Percentiles rank a stretch among this genome's conserved stretches.
These are phyloP conservation scores for Apostichopus californicus DNA, from an alignment of 35 echinoderm and acorn worm species.

Conservation along the genomic window DNA sequence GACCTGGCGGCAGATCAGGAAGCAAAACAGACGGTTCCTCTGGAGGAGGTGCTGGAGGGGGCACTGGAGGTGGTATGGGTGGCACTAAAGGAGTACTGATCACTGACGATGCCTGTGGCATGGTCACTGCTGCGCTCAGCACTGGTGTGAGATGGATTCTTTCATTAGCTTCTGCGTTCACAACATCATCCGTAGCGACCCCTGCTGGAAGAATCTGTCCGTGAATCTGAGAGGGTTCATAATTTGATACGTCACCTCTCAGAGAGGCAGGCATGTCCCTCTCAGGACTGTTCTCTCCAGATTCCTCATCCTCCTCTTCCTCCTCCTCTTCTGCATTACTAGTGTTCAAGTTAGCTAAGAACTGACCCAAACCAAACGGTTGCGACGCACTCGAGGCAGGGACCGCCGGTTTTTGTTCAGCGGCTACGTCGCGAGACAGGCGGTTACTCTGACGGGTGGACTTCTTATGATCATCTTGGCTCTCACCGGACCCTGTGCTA, in stretches of 20 bases:
- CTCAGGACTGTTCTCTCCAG: no score
- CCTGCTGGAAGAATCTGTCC: no score
- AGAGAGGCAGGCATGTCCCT: no score
- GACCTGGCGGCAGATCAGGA: constrained; percentile 25
- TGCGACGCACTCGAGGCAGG: neutral
- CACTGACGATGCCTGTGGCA: neutral
- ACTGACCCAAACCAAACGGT: constrained; percentile 25
- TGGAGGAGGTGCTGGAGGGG: constrained; percentile 20
- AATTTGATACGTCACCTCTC: no score
- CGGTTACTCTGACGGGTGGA: no score
- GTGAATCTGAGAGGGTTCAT: no score
- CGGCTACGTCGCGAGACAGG: neutral
- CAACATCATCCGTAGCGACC: no score
- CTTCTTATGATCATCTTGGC: neutral
- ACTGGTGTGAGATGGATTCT: neutral
- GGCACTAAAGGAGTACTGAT: neutral
- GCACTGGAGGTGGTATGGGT: neutral
- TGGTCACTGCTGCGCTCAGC: neutral
- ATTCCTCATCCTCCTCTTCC: no score
- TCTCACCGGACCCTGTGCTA: neutral
- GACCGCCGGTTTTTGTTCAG: neutral
- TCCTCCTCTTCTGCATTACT: neutral
- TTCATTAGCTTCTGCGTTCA: no score
- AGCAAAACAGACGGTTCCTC: constrained; percentile 4
- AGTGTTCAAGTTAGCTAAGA: neutral